Percentiles rank a stretch among this genome's conserved stretches.
Evolutionary conservation across 2,797 vertebrate genomes (phyloP).

Genomic region (Rhinichthys osculus): DNA sequence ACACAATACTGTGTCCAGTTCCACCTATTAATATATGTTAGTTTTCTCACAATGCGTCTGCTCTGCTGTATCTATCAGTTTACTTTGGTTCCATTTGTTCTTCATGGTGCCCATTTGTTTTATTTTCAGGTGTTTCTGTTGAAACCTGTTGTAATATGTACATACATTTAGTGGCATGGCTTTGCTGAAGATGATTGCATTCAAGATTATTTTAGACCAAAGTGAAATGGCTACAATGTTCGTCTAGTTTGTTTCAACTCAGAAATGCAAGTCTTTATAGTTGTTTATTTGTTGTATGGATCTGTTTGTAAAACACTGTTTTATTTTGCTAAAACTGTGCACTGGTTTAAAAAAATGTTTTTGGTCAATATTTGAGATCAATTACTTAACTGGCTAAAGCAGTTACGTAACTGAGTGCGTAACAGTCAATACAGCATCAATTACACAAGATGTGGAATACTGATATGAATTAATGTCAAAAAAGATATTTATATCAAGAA

Average conservation of each 20-base stretch:
- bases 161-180: conserved; percentile 67
- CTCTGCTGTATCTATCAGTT: conserved; percentile 6
- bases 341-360: conserved; percentile 71
- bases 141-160: conserved; percentile 17
- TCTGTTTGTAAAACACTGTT: conserved; percentile 78
- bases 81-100: neutral
- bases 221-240: conserved; percentile 34
- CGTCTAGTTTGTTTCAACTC: conserved; percentile 13
- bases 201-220: conserved; percentile 47
- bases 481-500: conserved; percentile 69
- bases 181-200: conserved; percentile 62
- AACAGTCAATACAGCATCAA: conserved; percentile 84
- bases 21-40: neutral
- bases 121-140: conserved; percentile 9
- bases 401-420: conserved; percentile 50
- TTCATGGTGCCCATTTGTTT: conserved; percentile 25
- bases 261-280: conserved; percentile 7
- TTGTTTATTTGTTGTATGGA: conserved; percentile 34
- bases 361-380: conserved; percentile 71
- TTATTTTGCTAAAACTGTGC: conserved; percentile 85
- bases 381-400: conserved; percentile 81
- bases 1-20: conserved; percentile 7
- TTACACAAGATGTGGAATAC: conserved; percentile 87
- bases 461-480: conserved; percentile 73
- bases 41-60: neutral